phyloP scores from a whole-genome alignment of 2,888 invertebrate species.

The Hofmannophila pseudospretella region DNA sequence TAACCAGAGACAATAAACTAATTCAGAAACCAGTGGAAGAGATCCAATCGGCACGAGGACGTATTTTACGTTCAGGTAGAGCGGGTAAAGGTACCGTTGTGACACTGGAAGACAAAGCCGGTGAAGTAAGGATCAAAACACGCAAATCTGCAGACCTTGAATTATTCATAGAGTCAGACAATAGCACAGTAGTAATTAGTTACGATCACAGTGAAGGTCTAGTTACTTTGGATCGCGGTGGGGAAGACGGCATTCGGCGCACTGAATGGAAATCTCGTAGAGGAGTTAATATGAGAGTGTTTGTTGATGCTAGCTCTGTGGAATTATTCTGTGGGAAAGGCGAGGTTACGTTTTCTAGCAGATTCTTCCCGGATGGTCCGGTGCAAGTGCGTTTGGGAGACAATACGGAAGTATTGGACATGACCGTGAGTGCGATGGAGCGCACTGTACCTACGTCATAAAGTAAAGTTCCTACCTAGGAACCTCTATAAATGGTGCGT shows the following conservation, averaged over 20 bases:
- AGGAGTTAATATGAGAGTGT: slow-evolving; percentile 32
- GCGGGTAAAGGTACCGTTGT: slow-evolving; percentile 14
- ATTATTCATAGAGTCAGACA: slow-evolving; percentile 34
- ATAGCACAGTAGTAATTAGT: slow-evolving; percentile 30
- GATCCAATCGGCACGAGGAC: slow-evolving; percentile 23
- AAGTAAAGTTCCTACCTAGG: no score
- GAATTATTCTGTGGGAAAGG: slow-evolving; percentile 49
- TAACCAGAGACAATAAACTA: slow-evolving; percentile 33
- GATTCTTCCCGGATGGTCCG: slow-evolving; percentile 39
- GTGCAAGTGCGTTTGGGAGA: slow-evolving; percentile 28
- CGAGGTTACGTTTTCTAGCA: slow-evolving; percentile 50
- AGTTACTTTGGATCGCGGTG: slow-evolving; percentile 51
- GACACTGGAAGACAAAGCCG: slow-evolving; percentile 36
- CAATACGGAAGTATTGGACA: slow-evolving; percentile 12
- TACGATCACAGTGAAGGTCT: slow-evolving; percentile 30
- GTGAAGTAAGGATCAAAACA: slow-evolving; percentile 37
- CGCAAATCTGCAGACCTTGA: slow-evolving; percentile 23
- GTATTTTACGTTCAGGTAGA: slow-evolving; percentile 24
- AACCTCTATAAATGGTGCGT: no score
- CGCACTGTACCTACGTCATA: slow-evolving; percentile 23
- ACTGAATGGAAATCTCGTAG: slow-evolving; percentile 41
- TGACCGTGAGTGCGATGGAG: slow-evolving; percentile 28
- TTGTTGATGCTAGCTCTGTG: slow-evolving; percentile 51
- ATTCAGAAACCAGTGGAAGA: slow-evolving; percentile 46
- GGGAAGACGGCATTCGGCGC: slow-evolving; percentile 43